Conservation (phyloP, 2,797 vertebrate species). For the Spinibarbus caldwelli region DNA sequence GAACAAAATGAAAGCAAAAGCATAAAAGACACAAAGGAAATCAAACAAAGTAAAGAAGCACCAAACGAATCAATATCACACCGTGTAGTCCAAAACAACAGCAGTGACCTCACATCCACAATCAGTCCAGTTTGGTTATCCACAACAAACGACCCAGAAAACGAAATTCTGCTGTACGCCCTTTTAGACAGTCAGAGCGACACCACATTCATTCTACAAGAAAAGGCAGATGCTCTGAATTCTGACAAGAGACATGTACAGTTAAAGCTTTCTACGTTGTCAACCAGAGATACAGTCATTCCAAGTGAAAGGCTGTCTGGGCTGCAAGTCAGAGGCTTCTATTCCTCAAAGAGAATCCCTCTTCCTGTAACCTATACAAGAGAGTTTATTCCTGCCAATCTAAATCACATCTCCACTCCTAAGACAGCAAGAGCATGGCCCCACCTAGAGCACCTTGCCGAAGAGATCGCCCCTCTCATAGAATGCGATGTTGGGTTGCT, state of each 20-base stretch:
- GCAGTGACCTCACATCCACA: not conserved
- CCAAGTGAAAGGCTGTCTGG: constrained; percentile 39
- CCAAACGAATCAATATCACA: constrained; percentile 3
- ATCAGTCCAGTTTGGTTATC: constrained; percentile 44
- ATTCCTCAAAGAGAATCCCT: constrained; percentile 50
- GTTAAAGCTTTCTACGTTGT: constrained; percentile 47
- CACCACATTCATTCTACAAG: constrained; percentile 20
- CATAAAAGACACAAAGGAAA: not conserved
- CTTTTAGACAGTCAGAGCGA: constrained; percentile 38
- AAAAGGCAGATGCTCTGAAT: constrained; percentile 6
- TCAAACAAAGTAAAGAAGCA: not conserved
- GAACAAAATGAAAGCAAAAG: not conserved
- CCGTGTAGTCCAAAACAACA: not conserved
- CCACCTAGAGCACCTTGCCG: constrained; percentile 55
- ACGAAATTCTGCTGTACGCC: constrained; percentile 24
- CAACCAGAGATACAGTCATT: constrained; percentile 33
- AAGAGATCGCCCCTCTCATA: constrained; percentile 48
- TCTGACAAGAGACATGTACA: constrained; percentile 23
- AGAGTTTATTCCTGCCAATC: constrained; percentile 56
- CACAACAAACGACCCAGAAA: constrained; percentile 15
- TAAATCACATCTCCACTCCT: too few relatives aligned
- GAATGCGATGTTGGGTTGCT: constrained; percentile 44
- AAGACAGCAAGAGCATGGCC: too few relatives aligned
- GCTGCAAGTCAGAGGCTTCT: constrained; percentile 55
- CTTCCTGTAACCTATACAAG: constrained; percentile 51